Evolutionary conservation across 2,113 vertebrate genomes (phyloP), one percentile per base, ranked within the genome.

Genomic region (Andinoacara biseriatus): DNA sequence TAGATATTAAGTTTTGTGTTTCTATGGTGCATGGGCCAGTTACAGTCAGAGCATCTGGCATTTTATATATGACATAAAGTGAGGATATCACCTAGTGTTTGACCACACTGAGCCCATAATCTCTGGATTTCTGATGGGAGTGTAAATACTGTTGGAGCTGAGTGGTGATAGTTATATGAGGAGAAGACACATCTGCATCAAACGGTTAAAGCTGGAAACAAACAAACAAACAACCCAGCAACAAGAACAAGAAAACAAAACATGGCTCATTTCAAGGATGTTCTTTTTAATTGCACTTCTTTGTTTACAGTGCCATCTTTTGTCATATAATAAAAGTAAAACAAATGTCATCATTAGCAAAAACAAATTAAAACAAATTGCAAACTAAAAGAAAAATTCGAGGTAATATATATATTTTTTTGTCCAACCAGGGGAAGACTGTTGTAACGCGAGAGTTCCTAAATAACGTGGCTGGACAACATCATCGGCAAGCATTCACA

Each of bases 1-100:
- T 40, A 58, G 62, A 76, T 65, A 84, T 89, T 91, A 90, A 91
- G 38, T 91, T 52, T 78, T 85, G 83, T 90, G 89, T 87, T 92
- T 89, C 84, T 85, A 86, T 82, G 81, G 76, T 58, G 77, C 61
- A 77, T 13, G 8, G 80, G 81, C 83, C 84, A 87, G 82, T 62
- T 87, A 87, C 57, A 58, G 67, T 35, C 61, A 63, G 49, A 52
- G 31, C 69, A 78, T 46, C 54, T 46, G 24, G 15, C 52, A 57
- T 22, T 67, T 46, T 33, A 38, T 46, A 24, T 61, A 58, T 5
- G n/a, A 61, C 11, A 10, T 3, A 57, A 40, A 29, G 33, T 22
- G 29, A 11, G 1, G 10, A 33, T 6, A 26, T 40, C 29, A n/a
- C 52, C 31, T 67, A 18, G 65, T 81, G 65, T 62, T 75, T 57